A percentile compares a stretch with the other conserved stretches of the same genome.
Conservation (phyloP, 2,888 invertebrate species). For the Tipula helvola region DNA sequence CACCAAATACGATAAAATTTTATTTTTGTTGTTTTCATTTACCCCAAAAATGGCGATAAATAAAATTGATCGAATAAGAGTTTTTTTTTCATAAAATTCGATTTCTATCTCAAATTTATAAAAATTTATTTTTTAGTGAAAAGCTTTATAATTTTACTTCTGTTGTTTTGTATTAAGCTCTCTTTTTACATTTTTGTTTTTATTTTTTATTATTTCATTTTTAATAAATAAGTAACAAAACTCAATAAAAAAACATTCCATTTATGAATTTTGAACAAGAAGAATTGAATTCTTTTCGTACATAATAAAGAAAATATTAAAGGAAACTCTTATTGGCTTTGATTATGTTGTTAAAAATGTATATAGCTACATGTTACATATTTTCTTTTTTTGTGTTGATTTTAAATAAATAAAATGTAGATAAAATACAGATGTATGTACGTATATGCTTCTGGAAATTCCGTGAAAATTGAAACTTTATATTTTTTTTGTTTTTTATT, state of each 20-base stretch:
- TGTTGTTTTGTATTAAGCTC: not conserved
- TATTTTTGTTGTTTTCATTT: not conserved
- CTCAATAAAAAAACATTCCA: not conserved
- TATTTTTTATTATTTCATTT: not conserved
- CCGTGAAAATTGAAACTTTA: not conserved
- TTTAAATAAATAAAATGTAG: not conserved
- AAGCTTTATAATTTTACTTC: not conserved
- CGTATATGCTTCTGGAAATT: not conserved
- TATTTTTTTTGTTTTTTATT: not conserved
- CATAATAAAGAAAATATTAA: not conserved
- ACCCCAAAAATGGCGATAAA: not conserved
- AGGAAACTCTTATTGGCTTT: not conserved
- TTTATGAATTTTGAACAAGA: not conserved
- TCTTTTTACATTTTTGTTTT: not conserved
- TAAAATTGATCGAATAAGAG: not conserved
- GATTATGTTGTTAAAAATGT: not conserved
- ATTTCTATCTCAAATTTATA: not conserved
- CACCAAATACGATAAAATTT: not conserved
- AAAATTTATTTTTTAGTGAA: not conserved
- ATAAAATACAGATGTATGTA: not conserved
- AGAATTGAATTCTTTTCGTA: not conserved
- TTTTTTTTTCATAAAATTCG: not conserved
- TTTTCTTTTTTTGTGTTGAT: not conserved
- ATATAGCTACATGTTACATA: not conserved
- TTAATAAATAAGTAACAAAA: slow-evolving; percentile 1